phyloP scores from a whole-genome alignment of 2,113 vertebrate species.

The Gasterosteus aculeatus region DNA sequence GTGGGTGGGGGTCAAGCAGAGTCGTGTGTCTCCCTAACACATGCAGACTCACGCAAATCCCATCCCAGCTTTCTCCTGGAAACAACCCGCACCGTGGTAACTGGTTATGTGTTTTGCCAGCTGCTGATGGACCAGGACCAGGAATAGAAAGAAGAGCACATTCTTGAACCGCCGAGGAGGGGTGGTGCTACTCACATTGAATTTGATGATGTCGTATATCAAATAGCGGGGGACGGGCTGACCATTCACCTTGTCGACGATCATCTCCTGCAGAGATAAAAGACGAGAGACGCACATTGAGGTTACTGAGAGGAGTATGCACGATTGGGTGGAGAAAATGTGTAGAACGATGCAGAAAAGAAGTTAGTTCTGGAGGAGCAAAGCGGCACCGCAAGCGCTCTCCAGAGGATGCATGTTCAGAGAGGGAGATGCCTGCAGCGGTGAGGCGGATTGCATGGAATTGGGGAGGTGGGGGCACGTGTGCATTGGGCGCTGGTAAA shows the following conservation, averaged over 20 bases:
- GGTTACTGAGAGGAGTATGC: neutral
- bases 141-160: slow-evolving; percentile 3
- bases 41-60: slow-evolving; percentile 33
- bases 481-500: neutral
- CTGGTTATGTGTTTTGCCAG: slow-evolving; percentile 5
- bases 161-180: slow-evolving; percentile 7
- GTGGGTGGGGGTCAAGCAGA: slow-evolving; percentile 15
- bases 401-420: slow-evolving; percentile 32
- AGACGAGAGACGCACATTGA: slow-evolving; percentile 7
- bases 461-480: slow-evolving; percentile 16
- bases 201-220: slow-evolving; percentile 99
- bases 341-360: neutral
- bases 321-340: neutral
- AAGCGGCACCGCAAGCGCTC: slow-evolving; percentile 17
- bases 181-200: slow-evolving; percentile 88
- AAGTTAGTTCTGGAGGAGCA: slow-evolving; percentile 6
- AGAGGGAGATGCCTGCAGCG: slow-evolving; percentile 38
- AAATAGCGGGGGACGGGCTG: slow-evolving; percentile 95
- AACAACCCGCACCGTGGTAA: neutral
- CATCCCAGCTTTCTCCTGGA: slow-evolving; percentile 11
- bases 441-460: slow-evolving; percentile 27
- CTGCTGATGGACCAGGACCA: neutral
- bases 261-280: slow-evolving; percentile 92
- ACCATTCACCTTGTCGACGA: slow-evolving; percentile 97
- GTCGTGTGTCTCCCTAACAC: neutral